These are phyloP conservation scores for Enteromius mattozi DNA, from an alignment of 2,797 vertebrate species.

Conservation along the genomic window DNA sequence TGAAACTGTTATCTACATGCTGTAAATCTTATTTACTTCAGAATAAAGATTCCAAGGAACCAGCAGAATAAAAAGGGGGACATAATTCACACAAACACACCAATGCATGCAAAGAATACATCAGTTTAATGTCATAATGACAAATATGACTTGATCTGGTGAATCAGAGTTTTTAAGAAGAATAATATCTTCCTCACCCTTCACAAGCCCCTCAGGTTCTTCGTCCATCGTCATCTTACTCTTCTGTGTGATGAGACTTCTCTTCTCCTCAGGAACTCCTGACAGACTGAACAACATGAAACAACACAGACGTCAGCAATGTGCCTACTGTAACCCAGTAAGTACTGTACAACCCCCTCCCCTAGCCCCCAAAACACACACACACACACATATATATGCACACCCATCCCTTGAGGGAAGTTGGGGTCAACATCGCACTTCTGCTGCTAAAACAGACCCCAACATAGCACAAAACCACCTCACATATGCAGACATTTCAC, in stretches of 20 bases:
- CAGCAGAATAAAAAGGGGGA: neutral
- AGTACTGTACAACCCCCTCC: conserved; percentile 48
- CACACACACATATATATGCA: conserved; percentile 42
- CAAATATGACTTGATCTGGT: neutral
- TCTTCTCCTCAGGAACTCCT: conserved; percentile 86
- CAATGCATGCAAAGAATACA: conserved; percentile 25
- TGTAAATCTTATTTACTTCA: neutral
- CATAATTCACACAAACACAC: conserved; percentile 29
- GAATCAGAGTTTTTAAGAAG: neutral
- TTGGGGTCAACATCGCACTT: conserved; percentile 31
- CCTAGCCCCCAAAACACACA: conserved; percentile 29
- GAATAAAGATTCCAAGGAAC: neutral
- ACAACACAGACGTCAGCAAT: conserved; percentile 47
- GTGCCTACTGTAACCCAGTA: conserved; percentile 49
- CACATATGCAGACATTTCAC: conserved; percentile 47
- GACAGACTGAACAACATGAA: conserved; percentile 74
- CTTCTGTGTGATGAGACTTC: conserved; percentile 89
- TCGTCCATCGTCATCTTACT: conserved; percentile 82
- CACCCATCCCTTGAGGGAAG: conserved; percentile 31
- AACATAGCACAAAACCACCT: conserved; percentile 57
- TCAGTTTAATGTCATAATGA: neutral
- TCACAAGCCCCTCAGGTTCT: conserved; percentile 86
- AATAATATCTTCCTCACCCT: conserved; percentile 80
- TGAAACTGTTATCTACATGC: neutral
- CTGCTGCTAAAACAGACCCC: conserved; percentile 51